These are phyloP conservation scores for Morus bassanus DNA, from an alignment of 2,797 vertebrate genomes.

Conservation along the genomic window DNA sequence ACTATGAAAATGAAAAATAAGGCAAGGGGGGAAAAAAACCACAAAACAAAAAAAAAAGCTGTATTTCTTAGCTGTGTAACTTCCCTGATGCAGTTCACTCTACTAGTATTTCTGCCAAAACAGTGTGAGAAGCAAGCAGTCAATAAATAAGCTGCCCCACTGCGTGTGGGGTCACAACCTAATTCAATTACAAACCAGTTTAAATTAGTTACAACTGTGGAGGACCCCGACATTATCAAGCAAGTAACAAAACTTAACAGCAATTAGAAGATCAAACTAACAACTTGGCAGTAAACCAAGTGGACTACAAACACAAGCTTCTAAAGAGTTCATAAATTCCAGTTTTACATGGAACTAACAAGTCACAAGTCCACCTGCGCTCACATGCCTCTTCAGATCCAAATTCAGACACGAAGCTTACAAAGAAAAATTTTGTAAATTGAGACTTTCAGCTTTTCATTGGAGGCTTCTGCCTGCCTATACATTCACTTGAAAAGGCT, in stretches of 20 bases:
- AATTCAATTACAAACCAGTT: background rate
- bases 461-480: background rate
- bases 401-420: background rate
- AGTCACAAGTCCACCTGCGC: background rate
- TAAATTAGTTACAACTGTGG: background rate
- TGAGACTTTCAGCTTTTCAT: background rate
- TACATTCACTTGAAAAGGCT: background rate
- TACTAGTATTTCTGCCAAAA: background rate
- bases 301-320: background rate
- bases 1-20: background rate
- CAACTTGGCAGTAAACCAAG: background rate
- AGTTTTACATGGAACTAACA: background rate
- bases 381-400: background rate
- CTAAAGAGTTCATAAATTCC: background rate
- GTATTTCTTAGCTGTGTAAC: background rate
- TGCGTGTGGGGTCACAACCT: background rate
- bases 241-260: background rate
- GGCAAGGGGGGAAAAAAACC: background rate
- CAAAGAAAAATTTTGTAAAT: background rate
- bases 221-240: background rate
- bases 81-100: background rate
- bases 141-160: background rate
- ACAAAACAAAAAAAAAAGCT: too few species aligned
- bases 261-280: background rate
- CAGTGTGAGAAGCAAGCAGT: background rate